Evolutionary conservation across 2,797 vertebrate species (phyloP).

Genomic region (Centroberyx gerrardi): DNA sequence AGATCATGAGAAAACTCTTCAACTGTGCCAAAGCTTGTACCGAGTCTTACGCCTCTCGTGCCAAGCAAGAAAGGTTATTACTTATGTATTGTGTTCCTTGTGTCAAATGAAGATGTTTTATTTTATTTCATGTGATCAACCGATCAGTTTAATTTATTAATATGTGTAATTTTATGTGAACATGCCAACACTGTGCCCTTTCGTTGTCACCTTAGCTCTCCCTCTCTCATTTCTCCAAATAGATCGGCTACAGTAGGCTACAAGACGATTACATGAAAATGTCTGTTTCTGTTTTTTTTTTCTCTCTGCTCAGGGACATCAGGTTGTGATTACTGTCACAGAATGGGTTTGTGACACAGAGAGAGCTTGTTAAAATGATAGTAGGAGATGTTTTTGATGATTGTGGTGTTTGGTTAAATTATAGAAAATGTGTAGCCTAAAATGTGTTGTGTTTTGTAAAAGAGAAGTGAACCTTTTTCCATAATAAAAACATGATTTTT

Average conservation of each 20-base stretch:
- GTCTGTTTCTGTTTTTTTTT: slow-evolving; percentile 62
- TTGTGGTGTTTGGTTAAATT: slow-evolving; percentile 93
- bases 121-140: slow-evolving; percentile 52
- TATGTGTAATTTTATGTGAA: slow-evolving; percentile 62
- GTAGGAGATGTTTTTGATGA: slow-evolving; percentile 81
- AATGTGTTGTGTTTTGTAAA: slow-evolving; percentile 92
- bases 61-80: slow-evolving; percentile 66
- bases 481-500: slow-evolving; percentile 67
- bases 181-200: slow-evolving; percentile 66
- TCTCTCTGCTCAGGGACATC: slow-evolving; percentile 95
- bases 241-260: slow-evolving; percentile 36
- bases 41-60: slow-evolving; percentile 62
- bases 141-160: slow-evolving; percentile 80
- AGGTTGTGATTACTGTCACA: slow-evolving; percentile 87
- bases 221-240: slow-evolving; percentile 31
- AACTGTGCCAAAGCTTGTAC: slow-evolving; percentile 74
- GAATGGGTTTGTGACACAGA: slow-evolving; percentile 89
- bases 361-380: slow-evolving; percentile 91
- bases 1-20: slow-evolving; percentile 26
- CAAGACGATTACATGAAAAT: slow-evolving; percentile 20
- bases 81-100: slow-evolving; percentile 48
- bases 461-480: slow-evolving; percentile 62
- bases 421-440: slow-evolving; percentile 91
- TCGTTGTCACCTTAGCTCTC: slow-evolving; percentile 31
- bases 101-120: slow-evolving; percentile 61